phyloP scores from a whole-genome alignment of 2,797 vertebrate genomes.

The Gambelia wislizenii region DNA sequence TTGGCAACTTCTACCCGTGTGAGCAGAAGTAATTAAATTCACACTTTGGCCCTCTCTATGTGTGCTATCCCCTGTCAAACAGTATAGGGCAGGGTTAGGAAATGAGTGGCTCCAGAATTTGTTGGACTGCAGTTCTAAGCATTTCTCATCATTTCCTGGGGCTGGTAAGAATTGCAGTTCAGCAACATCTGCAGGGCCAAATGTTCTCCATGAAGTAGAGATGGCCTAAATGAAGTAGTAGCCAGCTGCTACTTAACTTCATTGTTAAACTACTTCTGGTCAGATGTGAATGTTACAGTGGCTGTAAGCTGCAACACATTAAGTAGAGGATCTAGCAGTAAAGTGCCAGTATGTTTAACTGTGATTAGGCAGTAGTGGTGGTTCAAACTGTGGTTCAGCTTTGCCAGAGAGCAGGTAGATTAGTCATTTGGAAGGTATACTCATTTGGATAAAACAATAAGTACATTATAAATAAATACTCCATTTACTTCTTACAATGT shows the following conservation, averaged over 20 bases:
- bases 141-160: too few species aligned
- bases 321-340: background rate
- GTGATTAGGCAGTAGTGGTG: background rate
- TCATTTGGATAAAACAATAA: background rate
- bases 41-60: background rate
- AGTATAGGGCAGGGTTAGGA: too few species aligned
- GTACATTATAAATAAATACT: background rate
- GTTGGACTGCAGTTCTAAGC: too few species aligned
- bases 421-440: background rate
- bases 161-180: too few species aligned
- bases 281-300: background rate
- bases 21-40: background rate
- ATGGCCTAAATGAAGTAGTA: background rate
- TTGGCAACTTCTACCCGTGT: background rate
- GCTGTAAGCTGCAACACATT: background rate
- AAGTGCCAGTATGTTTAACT: background rate
- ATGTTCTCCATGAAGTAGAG: too few species aligned
- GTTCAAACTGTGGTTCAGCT: background rate
- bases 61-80: background rate
- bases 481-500: background rate
- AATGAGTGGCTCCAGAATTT: too few species aligned
- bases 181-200: too few species aligned
- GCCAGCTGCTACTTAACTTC: background rate
- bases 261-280: background rate
- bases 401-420: background rate